These are phyloP conservation scores for Eulacestoma nigropectus DNA, from an alignment of 2,113 vertebrate genomes.

Conservation along the genomic window DNA sequence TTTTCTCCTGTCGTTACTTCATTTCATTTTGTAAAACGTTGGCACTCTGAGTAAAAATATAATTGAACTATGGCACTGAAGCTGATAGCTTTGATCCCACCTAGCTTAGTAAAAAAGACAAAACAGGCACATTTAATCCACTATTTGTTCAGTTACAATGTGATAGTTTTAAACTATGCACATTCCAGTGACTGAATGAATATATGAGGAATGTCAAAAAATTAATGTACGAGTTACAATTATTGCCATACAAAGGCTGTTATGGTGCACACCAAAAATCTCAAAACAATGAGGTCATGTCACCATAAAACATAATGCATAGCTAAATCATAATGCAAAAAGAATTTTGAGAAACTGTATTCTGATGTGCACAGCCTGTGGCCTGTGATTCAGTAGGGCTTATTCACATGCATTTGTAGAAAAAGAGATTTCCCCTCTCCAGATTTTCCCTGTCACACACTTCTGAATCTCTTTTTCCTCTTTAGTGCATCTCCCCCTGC, in stretches of 20 bases:
- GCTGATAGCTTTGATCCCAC: constrained; percentile 52
- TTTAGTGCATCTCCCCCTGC: background rate
- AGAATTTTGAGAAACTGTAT: background rate
- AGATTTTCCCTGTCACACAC: background rate
- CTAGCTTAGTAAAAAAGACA: constrained; percentile 51
- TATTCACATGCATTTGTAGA: background rate
- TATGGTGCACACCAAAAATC: background rate
- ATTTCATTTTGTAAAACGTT: constrained; percentile 35
- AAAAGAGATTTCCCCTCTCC: background rate
- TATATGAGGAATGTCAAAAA: constrained; percentile 27
- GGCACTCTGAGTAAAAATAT: constrained; percentile 40
- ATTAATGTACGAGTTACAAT: constrained; percentile 2
- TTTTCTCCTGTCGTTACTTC: constrained; percentile 7
- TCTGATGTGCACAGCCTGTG: background rate
- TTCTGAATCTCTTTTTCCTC: background rate
- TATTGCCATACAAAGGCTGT: constrained; percentile 22
- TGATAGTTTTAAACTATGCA: constrained; percentile 17
- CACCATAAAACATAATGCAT: background rate
- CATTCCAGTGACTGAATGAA: constrained; percentile 30
- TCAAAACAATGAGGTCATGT: constrained; percentile 19
- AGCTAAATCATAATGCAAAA: background rate
- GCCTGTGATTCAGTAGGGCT: background rate
- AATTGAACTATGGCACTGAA: constrained; percentile 42
- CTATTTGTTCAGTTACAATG: constrained; percentile 39
- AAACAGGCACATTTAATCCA: constrained; percentile 50